Evolutionary conservation across 2,888 invertebrate species (phyloP), one percentile per base, ranked within the genome.

Genomic region (Apamea monoglypha): DNA sequence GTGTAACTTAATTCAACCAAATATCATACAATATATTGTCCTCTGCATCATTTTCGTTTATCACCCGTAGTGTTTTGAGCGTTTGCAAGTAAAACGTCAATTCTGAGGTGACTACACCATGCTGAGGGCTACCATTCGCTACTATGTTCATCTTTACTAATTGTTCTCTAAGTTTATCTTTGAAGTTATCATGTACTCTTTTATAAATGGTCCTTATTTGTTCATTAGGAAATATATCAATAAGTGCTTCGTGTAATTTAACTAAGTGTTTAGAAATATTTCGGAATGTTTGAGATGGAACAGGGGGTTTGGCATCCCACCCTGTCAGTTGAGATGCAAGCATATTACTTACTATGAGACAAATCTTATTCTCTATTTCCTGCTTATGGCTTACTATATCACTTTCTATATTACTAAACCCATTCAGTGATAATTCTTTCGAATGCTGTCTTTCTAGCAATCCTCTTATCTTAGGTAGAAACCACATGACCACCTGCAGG

Each of bases 41-140:
- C 91, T 97, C 97, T 91, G 98, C 96, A 93, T 98, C 98, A 90
- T 98, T 97, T 80, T 97, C 97, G 56, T 98, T 98, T 90, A 99
- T 96, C 53, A 98, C 98, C 93, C 98, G 98, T 56, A 99, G 96
- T 89, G 98, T 98, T 92, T 98, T 98, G 90, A 99, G 97, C 79
- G 98, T 99, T 96, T 99, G 98, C 91, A 98, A 97, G 94, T 99
- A 99, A 96, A 99, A 99, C 83, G 98, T 98, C 91, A 99, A 96
- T 96, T 99, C 99, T 16, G 99, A 98, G 59, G 98, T 99, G n/a
- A 99, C 99, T 76, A 99, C 98, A 66, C 99, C 99, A 94, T 99
- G 99, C 93, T 99, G 99, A 3, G 99, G 99, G 71, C 99, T 99
- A n/a, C 99, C 99, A 96, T 99, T 99, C 90, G 99, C 99, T 78